phyloP scores from a whole-genome alignment of 64 coral and sea anemone genomes.

The Stichodactyla mertensii region DNA sequence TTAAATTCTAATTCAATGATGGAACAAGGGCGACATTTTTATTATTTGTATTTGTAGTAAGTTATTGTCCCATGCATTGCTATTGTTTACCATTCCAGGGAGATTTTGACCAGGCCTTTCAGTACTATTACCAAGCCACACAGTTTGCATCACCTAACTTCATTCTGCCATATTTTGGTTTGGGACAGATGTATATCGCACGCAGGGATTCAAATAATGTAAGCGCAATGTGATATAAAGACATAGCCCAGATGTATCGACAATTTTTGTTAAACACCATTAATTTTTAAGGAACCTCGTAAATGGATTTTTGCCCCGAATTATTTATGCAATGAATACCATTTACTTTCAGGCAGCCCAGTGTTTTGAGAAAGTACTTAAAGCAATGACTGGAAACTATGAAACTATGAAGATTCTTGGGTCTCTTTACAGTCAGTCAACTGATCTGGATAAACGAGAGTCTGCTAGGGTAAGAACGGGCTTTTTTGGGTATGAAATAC shows the following conservation, averaged over 20 bases:
- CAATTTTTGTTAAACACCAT: too few relatives aligned
- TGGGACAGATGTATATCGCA: slow-evolving; percentile 98
- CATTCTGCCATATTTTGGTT: slow-evolving; percentile 93
- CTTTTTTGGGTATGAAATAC: neutral
- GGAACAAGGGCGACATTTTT: too few relatives aligned
- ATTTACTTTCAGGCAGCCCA: slow-evolving; percentile 56
- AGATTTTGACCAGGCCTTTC: slow-evolving; percentile 96
- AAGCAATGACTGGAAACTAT: slow-evolving; percentile 87
- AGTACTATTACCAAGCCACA: slow-evolving; percentile 97
- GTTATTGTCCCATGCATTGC: neutral
- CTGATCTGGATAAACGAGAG: slow-evolving; percentile 87
- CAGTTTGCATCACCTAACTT: slow-evolving; percentile 96
- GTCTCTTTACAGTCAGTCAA: slow-evolving; percentile 82
- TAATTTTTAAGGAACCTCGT: too few relatives aligned
- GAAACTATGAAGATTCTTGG: slow-evolving; percentile 98
- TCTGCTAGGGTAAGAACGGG: slow-evolving; percentile 58
- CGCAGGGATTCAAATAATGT: slow-evolving; percentile 92
- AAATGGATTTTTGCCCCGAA: too few relatives aligned
- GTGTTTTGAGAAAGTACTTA: slow-evolving; percentile 98
- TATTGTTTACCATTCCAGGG: slow-evolving; percentile 35
- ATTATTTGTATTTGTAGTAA: too few relatives aligned
- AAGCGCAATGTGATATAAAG: slow-evolving; percentile 14
- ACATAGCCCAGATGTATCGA: too few relatives aligned
- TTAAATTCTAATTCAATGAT: too few relatives aligned
- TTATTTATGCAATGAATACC: neutral